These are phyloP conservation scores for Cheilosia variabilis DNA, from an alignment of 2,888 invertebrate genomes.

Conservation along the genomic window DNA sequence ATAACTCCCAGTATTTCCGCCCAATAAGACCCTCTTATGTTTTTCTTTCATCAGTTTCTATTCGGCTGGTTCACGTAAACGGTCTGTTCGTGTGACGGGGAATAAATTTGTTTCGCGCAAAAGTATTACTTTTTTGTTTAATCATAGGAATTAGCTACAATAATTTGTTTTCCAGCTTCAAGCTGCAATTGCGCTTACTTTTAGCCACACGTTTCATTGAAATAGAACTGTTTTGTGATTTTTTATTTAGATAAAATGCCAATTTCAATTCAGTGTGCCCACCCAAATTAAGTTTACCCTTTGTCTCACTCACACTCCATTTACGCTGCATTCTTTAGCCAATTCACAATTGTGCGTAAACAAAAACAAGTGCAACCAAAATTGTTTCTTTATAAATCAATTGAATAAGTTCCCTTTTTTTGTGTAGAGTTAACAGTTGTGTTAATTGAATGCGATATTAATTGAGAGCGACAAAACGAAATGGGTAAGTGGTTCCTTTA, in stretches of 20 bases:
- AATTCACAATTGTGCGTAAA: conserved; percentile 70
- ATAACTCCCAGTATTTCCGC: conserved; percentile 54
- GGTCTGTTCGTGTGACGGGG: conserved; percentile 1
- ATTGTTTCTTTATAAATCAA: not conserved
- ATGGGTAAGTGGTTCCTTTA: conserved; percentile 60
- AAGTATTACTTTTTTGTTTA: conserved; percentile 36
- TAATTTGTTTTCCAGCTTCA: not conserved
- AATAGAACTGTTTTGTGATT: conserved; percentile 8
- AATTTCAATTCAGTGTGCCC: conserved; percentile 37
- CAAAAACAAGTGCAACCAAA: conserved; percentile 72
- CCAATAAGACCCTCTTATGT: conserved; percentile 32
- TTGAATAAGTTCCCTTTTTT: conserved; percentile 8
- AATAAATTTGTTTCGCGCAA: conserved; percentile 57
- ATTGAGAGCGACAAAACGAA: conserved; percentile 29
- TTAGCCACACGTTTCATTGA: not conserved
- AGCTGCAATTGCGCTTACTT: not conserved
- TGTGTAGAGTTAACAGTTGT: not conserved
- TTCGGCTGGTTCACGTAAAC: conserved; percentile 43
- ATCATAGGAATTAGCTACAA: conserved; percentile 12
- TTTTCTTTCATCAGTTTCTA: conserved; percentile 66
- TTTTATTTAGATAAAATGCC: conserved; percentile 1
- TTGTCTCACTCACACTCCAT: conserved; percentile 69
- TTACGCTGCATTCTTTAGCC: conserved; percentile 30
- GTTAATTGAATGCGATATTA: conserved; percentile 50
- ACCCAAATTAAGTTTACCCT: conserved; percentile 55